Base-by-base conservation (phyloP, 2,797 vertebrate species). In the Novumbra hubbsi region DNA sequence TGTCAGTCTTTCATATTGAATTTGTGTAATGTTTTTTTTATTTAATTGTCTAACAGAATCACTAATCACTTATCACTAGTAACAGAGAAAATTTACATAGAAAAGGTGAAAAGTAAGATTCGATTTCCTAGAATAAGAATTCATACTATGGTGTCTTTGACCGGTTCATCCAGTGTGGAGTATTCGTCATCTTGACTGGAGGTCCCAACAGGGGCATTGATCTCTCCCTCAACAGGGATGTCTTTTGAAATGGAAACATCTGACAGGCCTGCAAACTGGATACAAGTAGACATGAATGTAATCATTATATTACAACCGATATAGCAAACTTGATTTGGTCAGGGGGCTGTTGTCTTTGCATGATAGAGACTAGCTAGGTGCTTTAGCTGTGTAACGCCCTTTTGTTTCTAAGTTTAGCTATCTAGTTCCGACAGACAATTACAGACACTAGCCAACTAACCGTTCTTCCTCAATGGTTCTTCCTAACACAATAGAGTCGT, bases 141-240 rank as follows among this genome's bases (percentile, higher is more conserved):
- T 93, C 94, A 92, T 90, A 96, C 95, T 16, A 99, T 94, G 2
- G 98, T 99, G 24, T 95, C 96, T 73, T 88, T 95, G 77, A 99
- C 97, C 0, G 98, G 97, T 82, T 99, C 98, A 49, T 99, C 97
- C 81, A 99, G 84, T 0, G 98, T 99, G 21, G 96, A 98, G 74
- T 85, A 92, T 79, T 96, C 95, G 9, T 97, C 95, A 0, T 98
- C 96, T 0, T 88, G 88, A 17, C 88, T 82, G 1, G 62, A 80
- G 1, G 95, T 86, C 30, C 88, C 89, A 0, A 95, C 72, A 0
- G 97, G 96, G 9, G 98, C 95, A 0, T 95, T 93, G 68, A 99
- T 99, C 78, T 99, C 95, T 4, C 97, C 97, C 84, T 98, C 97
- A 87, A 99, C 95, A 0, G 95, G 94, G 32, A 95, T 94, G 70